Evolutionary conservation across 2,113 vertebrate species (phyloP), one percentile per base, ranked within the genome.

Genomic region (Carettochelys insculpta): DNA sequence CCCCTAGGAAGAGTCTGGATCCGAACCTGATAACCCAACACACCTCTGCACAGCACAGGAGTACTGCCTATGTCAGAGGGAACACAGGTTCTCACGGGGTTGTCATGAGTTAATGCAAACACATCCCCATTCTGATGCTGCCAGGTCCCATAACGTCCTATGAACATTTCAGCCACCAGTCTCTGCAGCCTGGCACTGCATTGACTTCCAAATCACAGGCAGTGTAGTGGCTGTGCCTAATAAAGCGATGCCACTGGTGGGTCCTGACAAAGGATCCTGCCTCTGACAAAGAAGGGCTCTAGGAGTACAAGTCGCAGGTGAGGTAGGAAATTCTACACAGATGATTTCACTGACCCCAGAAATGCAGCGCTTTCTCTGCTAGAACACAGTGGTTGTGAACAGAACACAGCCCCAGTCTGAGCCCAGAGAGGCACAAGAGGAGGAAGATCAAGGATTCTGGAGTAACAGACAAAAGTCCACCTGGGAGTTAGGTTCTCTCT

Each of bases 31-130:
- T 6, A 2, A 0, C 82, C 53, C n/a, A 85, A 41, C 6, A 11
- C 51, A 41, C 4, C 29, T 61, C 27, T 81, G 41, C 17, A 13
- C 22, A 43, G 84, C 50, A 68, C 12, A 12, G 11, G 48, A 22
- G 31, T 38, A 24, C n/a, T 25, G 45, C 3, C 3, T 41, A 0
- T 12, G 9, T 4, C 3, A 80, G 65, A 48, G 53, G 38, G 24
- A 7, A 75, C 11, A 75, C 25, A 14, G 41, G 65, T 41, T 7
- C 41, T 68, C 61, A 16, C 61, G 20, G 19, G n/a, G n/a, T 20
- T 68, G 34, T 68, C 61, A n/a, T n/a, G n/a, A n/a, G n/a, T n/a
- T n/a, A n/a, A 65, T 19, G 13, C 16, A 65, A 65, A 65, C 58
- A n/a, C 5, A 34, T 65, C 58, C 31, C 14, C 13, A 34, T n/a